A percentile compares a stretch with the other conserved stretches of the same genome.
phyloP scores from a whole-genome alignment of 37 sponge, comb jelly and placozoan genomes.

The Lycopodina hypogea region DNA sequence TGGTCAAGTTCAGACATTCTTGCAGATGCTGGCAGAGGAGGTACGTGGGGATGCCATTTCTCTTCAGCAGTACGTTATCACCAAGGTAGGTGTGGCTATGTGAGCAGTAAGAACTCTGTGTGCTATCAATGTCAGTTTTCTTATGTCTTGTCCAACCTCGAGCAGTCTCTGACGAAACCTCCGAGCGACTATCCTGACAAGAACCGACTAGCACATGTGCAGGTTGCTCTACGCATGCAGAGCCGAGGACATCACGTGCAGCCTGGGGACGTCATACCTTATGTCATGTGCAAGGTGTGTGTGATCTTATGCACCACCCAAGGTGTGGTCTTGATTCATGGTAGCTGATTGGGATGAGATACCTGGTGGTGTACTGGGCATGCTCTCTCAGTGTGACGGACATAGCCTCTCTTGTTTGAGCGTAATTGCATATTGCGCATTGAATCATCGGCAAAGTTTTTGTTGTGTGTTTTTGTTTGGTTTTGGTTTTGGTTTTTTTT shows the following conservation, averaged over 20 bases:
- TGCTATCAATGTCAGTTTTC: not conserved
- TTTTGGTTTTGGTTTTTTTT: too few species aligned
- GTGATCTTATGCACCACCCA: not conserved
- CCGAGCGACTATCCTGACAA: conserved; percentile 92
- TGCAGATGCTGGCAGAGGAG: conserved; percentile 42
- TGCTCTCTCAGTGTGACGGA: not conserved
- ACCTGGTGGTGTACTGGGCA: not conserved
- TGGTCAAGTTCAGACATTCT: conserved; percentile 63
- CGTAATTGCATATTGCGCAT: too few species aligned
- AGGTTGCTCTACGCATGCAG: conserved; percentile 87
- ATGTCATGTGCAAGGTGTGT: conserved; percentile 81
- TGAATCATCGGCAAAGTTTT: too few species aligned
- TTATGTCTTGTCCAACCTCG: not conserved
- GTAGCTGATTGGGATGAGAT: too few species aligned
- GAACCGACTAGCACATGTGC: conserved; percentile 88
- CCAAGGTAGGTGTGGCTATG: conserved; percentile 51
- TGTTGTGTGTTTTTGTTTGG: too few species aligned
- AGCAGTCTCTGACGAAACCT: conserved; percentile 79
- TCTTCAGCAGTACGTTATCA: conserved; percentile 73
- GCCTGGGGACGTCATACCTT: conserved; percentile 93
- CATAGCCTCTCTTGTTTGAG: too few species aligned
- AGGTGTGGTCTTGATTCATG: too few species aligned
- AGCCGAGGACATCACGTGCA: conserved; percentile 63
- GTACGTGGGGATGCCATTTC: conserved; percentile 39
- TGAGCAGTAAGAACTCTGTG: not conserved